These are phyloP conservation scores for Gasterosteus aculeatus DNA, from an alignment of 2,113 vertebrate species.

Conservation along the genomic window DNA sequence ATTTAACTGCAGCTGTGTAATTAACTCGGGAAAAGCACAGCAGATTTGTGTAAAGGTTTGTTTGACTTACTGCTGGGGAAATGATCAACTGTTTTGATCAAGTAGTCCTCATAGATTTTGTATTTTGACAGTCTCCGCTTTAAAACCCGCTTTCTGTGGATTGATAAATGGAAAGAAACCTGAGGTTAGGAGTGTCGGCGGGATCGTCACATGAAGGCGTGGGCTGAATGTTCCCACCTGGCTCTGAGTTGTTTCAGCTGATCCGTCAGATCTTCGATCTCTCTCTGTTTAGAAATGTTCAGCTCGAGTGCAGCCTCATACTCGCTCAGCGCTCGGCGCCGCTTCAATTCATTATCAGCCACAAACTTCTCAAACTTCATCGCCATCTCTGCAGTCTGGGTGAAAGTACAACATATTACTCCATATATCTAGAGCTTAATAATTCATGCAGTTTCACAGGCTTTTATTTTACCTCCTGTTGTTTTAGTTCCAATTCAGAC, in stretches of 20 bases:
- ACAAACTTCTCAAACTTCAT: conserved; percentile 80
- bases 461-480: conserved; percentile 69
- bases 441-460: not conserved
- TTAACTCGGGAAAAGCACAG: not conserved
- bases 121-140: conserved; percentile 75
- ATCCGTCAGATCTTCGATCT: conserved; percentile 71
- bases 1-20: not conserved
- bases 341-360: conserved; percentile 76
- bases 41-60: not conserved
- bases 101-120: conserved; percentile 79
- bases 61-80: conserved; percentile 76
- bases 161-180: conserved; percentile 4
- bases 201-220: not conserved
- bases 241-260: conserved; percentile 69
- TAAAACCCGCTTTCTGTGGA: conserved; percentile 74
- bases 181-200: not conserved
- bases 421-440: not conserved
- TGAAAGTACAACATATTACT: conserved; percentile 12
- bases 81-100: conserved; percentile 77
- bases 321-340: conserved; percentile 68
- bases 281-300: conserved; percentile 71
- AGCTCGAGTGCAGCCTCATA: conserved; percentile 68
- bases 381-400: conserved; percentile 73
- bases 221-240: conserved; percentile 58
- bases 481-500: conserved; percentile 74